These are phyloP conservation scores for Tipula helvola DNA, from an alignment of 2,888 invertebrate genomes.

Conservation along the genomic window DNA sequence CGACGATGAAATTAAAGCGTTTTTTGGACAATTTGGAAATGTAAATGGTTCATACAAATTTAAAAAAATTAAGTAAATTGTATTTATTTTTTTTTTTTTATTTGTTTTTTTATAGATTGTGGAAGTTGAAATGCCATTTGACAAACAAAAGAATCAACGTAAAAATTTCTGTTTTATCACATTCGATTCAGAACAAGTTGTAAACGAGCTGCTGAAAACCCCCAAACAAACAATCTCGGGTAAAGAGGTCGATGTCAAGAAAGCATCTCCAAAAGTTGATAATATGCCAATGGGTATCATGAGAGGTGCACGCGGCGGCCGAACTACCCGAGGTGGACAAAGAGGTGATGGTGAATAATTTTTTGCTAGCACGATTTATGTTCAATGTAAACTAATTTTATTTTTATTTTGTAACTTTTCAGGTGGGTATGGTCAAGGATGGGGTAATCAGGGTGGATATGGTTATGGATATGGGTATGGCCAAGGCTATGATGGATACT, in stretches of 20 bases:
- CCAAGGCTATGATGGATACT: slow-evolving; percentile 57
- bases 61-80: not conserved
- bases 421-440: slow-evolving; percentile 42
- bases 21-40: slow-evolving; percentile 84
- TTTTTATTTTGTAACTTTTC: slow-evolving; percentile 13
- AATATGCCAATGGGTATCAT: slow-evolving; percentile 49
- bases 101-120: slow-evolving; percentile 54
- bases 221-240: slow-evolving; percentile 88
- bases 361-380: slow-evolving; percentile 8
- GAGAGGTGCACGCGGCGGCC: slow-evolving; percentile 52
- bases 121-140: slow-evolving; percentile 93
- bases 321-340: slow-evolving; percentile 50
- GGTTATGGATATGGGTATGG: slow-evolving; percentile 53
- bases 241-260: slow-evolving; percentile 92
- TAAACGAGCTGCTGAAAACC: slow-evolving; percentile 79
- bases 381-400: not conserved
- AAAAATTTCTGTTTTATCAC: slow-evolving; percentile 97
- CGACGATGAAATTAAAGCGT: slow-evolving; percentile 87
- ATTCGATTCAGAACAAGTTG: slow-evolving; percentile 90
- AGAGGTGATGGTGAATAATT: slow-evolving; percentile 35
- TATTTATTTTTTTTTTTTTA: slow-evolving; percentile 8
- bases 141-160: slow-evolving; percentile 92
- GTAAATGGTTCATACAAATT: slow-evolving; percentile 37
- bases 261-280: slow-evolving; percentile 84
- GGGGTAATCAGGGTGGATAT: slow-evolving; percentile 56